Conservation (phyloP, 2,888 invertebrate genomes). For the Arctia plantaginis region DNA sequence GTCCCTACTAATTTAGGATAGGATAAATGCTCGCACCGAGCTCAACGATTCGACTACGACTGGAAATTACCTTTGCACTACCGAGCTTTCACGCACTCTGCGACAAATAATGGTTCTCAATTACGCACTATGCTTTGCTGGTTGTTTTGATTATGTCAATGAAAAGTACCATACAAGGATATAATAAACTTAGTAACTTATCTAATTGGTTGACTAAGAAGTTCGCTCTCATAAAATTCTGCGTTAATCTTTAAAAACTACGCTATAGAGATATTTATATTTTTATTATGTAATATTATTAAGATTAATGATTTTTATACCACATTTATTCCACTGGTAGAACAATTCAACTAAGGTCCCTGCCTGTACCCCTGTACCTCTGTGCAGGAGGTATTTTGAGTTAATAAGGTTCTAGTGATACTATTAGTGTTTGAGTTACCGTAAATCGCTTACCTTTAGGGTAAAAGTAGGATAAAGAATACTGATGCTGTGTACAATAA, state of each 20-base stretch:
- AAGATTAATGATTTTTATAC: no score
- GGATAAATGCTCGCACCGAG: conserved; percentile 78
- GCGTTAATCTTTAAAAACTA: neutral
- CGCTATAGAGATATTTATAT: neutral
- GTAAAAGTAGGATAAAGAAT: conserved; percentile 50
- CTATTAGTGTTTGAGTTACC: neutral
- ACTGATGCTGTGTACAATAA: conserved; percentile 74
- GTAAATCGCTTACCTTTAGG: conserved; percentile 1
- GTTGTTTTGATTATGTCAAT: conserved; percentile 15
- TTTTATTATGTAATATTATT: no score
- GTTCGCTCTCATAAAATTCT: neutral
- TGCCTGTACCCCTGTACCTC: no score
- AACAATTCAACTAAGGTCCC: no score
- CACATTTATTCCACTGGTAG: no score
- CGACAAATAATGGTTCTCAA: conserved; percentile 61
- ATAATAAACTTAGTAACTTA: neutral
- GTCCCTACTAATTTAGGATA: conserved; percentile 77
- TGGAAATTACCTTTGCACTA: conserved; percentile 69
- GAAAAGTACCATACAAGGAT: neutral
- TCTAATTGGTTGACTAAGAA: neutral
- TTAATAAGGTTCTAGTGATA: neutral
- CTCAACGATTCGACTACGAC: conserved; percentile 66
- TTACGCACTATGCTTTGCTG: conserved; percentile 50
- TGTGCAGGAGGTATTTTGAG: no score
- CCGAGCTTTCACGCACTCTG: conserved; percentile 59